phyloP scores from a whole-genome alignment of 2,113 vertebrate genomes.

The Lutjanus erythropterus region DNA sequence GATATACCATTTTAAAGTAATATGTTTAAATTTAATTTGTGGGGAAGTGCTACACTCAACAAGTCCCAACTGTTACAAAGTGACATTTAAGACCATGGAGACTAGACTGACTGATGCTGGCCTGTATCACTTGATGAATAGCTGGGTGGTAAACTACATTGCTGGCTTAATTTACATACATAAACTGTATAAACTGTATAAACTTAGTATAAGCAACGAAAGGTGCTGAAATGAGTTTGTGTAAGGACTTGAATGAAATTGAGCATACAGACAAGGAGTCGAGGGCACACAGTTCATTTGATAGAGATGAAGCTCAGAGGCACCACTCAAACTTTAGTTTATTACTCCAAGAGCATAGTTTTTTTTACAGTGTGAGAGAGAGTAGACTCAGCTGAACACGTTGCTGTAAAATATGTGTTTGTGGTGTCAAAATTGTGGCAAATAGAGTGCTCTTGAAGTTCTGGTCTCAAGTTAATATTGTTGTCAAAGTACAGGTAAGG shows the following conservation, averaged over 20 bases:
- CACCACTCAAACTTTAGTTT: too few relatives aligned
- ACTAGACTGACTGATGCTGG: not conserved
- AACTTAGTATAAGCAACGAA: too few relatives aligned
- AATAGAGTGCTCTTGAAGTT: not conserved
- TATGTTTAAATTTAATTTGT: not conserved
- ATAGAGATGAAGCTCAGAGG: too few relatives aligned
- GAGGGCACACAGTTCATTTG: too few relatives aligned
- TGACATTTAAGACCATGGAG: too few relatives aligned
- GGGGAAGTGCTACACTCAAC: too few relatives aligned
- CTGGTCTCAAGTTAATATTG: not conserved
- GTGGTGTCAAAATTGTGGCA: not conserved
- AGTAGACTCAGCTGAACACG: not conserved
- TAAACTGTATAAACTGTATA: too few relatives aligned
- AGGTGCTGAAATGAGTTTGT: not conserved
- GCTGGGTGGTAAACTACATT: not conserved
- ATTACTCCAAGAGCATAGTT: too few relatives aligned
- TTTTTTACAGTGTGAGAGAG: not conserved
- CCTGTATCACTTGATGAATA: not conserved
- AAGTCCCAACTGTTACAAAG: too few relatives aligned
- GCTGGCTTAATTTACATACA: not conserved
- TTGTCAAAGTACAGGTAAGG: too few relatives aligned
- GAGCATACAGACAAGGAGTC: not conserved
- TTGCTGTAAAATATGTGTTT: not conserved
- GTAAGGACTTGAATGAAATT: not conserved
- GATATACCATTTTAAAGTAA: not conserved